Conservation (phyloP, 2,888 invertebrate species). For the Pammene aurita region DNA sequence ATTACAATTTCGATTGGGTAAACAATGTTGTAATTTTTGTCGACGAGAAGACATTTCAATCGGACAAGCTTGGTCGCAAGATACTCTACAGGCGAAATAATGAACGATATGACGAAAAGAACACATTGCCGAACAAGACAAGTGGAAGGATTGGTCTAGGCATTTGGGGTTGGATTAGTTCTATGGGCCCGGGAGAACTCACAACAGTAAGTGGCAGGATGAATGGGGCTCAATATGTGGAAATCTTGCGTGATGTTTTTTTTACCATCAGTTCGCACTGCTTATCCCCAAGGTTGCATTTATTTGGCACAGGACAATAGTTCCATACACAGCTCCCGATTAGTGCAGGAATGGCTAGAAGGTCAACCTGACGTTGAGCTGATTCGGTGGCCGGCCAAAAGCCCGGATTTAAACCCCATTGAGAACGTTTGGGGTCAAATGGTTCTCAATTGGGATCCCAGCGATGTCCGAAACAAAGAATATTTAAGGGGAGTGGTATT, state of each 20-base stretch:
- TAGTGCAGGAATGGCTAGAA: conserved; percentile 33
- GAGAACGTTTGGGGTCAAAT: no score
- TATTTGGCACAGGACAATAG: conserved; percentile 37
- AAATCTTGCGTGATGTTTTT: conserved; percentile 29
- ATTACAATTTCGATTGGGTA: conserved; percentile 38
- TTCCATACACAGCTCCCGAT: conserved; percentile 32
- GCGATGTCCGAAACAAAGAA: conserved; percentile 18
- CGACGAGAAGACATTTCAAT: conserved; percentile 41
- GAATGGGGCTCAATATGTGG: conserved; percentile 37
- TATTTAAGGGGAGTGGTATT: conserved; percentile 11
- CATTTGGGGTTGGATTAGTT: conserved; percentile 50
- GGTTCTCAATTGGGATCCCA: conserved; percentile 24
- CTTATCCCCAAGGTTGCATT: conserved; percentile 34
- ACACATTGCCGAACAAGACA: conserved; percentile 40
- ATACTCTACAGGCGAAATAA: conserved; percentile 28
- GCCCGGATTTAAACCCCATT: conserved; percentile 23
- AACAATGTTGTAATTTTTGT: conserved; percentile 41
- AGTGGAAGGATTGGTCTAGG: conserved; percentile 46
- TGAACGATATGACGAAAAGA: conserved; percentile 26
- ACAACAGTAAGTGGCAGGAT: conserved; percentile 43
- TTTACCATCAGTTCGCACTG: conserved; percentile 31
- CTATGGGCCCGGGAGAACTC: conserved; percentile 47
- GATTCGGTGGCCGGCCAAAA: conserved; percentile 8
- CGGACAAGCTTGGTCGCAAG: conserved; percentile 31
- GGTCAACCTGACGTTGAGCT: conserved; percentile 31